These are phyloP conservation scores for Carcinoscorpius rotundicauda DNA, from an alignment of 1,140 invertebrate genomes.

Conservation along the genomic window DNA sequence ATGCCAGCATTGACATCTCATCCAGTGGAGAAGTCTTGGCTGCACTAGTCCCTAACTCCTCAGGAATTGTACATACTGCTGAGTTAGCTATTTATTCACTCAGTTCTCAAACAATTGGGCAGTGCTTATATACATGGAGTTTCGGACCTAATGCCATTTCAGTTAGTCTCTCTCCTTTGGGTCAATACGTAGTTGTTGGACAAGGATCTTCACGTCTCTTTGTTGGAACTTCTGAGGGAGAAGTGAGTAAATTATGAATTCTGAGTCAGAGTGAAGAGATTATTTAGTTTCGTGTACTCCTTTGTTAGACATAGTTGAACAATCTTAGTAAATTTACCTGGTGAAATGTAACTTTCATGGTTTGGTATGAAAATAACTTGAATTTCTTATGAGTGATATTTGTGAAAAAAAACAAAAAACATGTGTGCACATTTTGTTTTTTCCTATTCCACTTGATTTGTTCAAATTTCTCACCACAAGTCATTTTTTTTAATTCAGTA, in stretches of 20 bases:
- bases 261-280: slow-evolving; percentile 23
- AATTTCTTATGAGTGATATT: too few relatives aligned
- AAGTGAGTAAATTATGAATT: slow-evolving; percentile 29
- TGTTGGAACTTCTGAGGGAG: slow-evolving; percentile 21
- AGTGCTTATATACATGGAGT: slow-evolving; percentile 60
- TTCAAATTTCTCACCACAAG: too few relatives aligned
- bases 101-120: slow-evolving; percentile 53
- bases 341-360: too few relatives aligned
- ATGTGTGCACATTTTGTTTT: too few relatives aligned
- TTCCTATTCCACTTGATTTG: too few relatives aligned
- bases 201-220: slow-evolving; percentile 47
- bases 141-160: slow-evolving; percentile 67
- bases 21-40: slow-evolving; percentile 62
- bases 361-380: too few relatives aligned
- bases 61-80: slow-evolving; percentile 48
- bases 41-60: slow-evolving; percentile 46
- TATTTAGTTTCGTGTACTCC: neutral
- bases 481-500: too few relatives aligned
- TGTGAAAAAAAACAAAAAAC: too few relatives aligned
- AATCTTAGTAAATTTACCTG: too few relatives aligned
- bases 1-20: slow-evolving; percentile 72
- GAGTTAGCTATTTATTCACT: slow-evolving; percentile 57
- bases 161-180: slow-evolving; percentile 65
- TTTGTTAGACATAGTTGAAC: slow-evolving; percentile 34
- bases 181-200: slow-evolving; percentile 64